A percentile compares a stretch with the other conserved stretches of the same genome.
phyloP scores from a whole-genome alignment of 2,797 vertebrate species.

The Sebastes oblongus region DNA sequence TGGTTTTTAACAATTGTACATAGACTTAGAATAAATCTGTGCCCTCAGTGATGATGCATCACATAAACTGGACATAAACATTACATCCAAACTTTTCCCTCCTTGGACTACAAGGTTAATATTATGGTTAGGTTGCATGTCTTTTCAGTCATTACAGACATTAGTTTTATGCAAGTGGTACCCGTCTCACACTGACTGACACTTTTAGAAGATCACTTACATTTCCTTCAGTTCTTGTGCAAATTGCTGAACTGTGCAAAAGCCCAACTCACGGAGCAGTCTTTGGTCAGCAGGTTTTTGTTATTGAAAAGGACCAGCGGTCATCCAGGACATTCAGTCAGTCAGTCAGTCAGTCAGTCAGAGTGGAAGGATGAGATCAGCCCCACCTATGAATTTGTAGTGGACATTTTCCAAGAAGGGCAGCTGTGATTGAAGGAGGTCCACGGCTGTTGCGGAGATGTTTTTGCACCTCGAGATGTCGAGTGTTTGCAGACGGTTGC shows the following conservation, averaged over 20 bases:
- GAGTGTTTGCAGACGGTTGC: slow-evolving; percentile 81
- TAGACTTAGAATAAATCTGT: background rate
- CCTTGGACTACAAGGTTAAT: background rate
- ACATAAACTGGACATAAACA: background rate
- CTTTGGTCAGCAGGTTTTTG: slow-evolving; percentile 23
- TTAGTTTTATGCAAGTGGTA: background rate
- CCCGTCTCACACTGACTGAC: background rate
- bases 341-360: slow-evolving; percentile 49
- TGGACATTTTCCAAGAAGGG: slow-evolving; percentile 84
- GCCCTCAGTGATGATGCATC: slow-evolving; percentile 13
- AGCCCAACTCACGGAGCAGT: background rate
- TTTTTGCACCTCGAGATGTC: slow-evolving; percentile 86
- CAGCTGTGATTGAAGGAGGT: slow-evolving; percentile 81
- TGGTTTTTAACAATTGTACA: background rate
- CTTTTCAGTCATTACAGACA: background rate
- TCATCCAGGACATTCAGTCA: background rate
- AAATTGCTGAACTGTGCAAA: slow-evolving; percentile 15
- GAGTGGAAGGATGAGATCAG: slow-evolving; percentile 66
- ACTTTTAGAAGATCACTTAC: background rate
- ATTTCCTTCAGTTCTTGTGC: slow-evolving; percentile 7
- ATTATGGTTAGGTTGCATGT: too few species aligned
- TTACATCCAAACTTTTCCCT: background rate
- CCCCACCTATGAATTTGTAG: slow-evolving; percentile 78
- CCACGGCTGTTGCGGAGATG: slow-evolving; percentile 74
- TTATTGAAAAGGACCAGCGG: background rate